phyloP scores from a whole-genome alignment of 2,113 vertebrate genomes.

The Eptesicus fuscus region DNA sequence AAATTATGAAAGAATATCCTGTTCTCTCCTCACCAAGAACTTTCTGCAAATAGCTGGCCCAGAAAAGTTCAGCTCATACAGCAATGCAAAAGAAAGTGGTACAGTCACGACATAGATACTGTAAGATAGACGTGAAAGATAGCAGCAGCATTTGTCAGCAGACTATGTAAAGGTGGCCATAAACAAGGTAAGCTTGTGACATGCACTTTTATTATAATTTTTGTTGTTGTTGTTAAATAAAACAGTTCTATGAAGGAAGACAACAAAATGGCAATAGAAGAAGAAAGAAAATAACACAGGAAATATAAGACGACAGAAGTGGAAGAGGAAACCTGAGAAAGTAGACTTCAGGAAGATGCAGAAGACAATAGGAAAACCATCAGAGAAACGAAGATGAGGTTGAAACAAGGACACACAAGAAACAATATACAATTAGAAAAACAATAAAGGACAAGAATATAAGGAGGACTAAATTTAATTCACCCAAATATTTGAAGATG shows the following conservation, averaged over 20 bases:
- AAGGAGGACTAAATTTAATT: neutral
- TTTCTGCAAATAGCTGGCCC: neutral
- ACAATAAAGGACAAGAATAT: neutral
- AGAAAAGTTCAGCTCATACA: neutral
- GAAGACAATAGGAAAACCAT: neutral
- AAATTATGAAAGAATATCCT: neutral
- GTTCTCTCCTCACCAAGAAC: neutral
- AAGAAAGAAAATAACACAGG: neutral
- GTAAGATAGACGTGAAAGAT: neutral
- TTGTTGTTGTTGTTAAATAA: neutral
- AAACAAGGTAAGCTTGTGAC: neutral
- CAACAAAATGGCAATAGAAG: neutral
- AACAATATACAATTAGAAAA: neutral
- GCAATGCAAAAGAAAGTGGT: neutral
- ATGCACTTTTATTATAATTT: neutral
- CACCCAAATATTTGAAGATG: neutral
- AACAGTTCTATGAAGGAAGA: neutral
- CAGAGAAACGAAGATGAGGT: neutral
- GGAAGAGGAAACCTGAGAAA: neutral
- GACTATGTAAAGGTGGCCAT: neutral
- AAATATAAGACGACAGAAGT: neutral
- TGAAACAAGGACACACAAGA: neutral
- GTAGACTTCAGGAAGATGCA: neutral
- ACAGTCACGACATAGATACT: neutral
- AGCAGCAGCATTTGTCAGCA: neutral